A percentile compares a stretch with the other conserved stretches of the same genome.
phyloP scores from a whole-genome alignment of 2,888 invertebrate species.

The Tetropium fuscum region DNA sequence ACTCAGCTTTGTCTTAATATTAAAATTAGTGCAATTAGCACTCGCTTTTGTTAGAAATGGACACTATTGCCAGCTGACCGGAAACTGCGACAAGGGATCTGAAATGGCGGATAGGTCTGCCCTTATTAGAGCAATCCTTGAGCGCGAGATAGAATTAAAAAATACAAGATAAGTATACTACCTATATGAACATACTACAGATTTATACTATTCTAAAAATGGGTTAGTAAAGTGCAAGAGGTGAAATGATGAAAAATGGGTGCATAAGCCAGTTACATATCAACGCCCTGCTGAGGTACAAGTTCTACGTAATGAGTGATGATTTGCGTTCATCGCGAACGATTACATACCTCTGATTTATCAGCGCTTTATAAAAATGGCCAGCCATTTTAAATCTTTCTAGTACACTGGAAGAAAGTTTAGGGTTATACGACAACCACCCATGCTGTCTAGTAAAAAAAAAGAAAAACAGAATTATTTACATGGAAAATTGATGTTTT shows the following conservation, averaged over 20 bases:
- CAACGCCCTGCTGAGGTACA: slow-evolving; percentile 6
- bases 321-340: background rate
- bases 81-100: too few relatives aligned
- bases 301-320: background rate
- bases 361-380: background rate
- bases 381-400: background rate
- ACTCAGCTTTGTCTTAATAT: too few relatives aligned
- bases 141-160: too few relatives aligned
- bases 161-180: too few relatives aligned
- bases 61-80: too few relatives aligned
- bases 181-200: background rate
- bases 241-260: slow-evolving; percentile 1
- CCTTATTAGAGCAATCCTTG: too few relatives aligned
- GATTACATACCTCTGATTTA: slow-evolving; percentile 22
- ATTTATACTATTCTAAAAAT: background rate
- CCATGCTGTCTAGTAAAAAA: slow-evolving; percentile 21
- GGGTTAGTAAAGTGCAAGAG: slow-evolving; percentile 5
- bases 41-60: too few relatives aligned
- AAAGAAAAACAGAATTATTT: slow-evolving; percentile 24
- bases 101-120: too few relatives aligned
- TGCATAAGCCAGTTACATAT: background rate
- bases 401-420: slow-evolving; percentile 4
- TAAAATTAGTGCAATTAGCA: too few relatives aligned
- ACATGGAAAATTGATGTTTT: background rate
- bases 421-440: slow-evolving; percentile 7